Evolutionary conservation across 2,888 invertebrate genomes (phyloP).

Genomic region (Synanthedon andrenaeformis): DNA sequence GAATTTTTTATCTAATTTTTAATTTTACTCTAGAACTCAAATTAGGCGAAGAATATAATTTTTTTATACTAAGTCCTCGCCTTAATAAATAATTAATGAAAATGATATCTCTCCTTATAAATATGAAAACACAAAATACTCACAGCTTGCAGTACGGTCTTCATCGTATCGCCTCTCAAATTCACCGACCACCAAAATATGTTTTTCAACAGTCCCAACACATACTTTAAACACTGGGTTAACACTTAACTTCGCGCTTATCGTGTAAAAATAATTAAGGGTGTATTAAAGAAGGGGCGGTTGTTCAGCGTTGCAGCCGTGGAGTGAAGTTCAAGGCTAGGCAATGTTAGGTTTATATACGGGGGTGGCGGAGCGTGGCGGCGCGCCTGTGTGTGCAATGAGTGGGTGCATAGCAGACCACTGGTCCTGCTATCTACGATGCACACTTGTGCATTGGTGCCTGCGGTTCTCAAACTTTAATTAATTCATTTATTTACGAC

Average conservation of each 20-base stretch:
- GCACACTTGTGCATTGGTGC: conserved; percentile 28
- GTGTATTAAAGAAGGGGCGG: not conserved
- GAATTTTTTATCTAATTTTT: too few relatives aligned
- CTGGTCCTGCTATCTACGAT: conserved; percentile 8
- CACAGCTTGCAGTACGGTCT: conserved; percentile 48
- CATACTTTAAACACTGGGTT: conserved; percentile 5
- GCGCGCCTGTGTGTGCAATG: conserved; percentile 25
- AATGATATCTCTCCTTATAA: too few relatives aligned
- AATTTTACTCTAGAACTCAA: too few relatives aligned
- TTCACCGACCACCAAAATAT: conserved; percentile 33
- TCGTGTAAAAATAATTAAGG: not conserved
- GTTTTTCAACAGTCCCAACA: conserved; percentile 8
- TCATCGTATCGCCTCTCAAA: conserved; percentile 32
- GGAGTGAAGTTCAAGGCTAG: conserved; percentile 68
- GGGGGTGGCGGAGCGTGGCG: conserved; percentile 57
- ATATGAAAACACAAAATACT: conserved; percentile 17
- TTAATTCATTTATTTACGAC: too few relatives aligned
- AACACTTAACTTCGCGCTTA: not conserved
- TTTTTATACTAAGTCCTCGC: too few relatives aligned
- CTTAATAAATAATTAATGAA: too few relatives aligned
- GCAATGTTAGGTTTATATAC: conserved; percentile 52
- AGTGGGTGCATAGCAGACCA: conserved; percentile 12
- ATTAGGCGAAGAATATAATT: too few relatives aligned
- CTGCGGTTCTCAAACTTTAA: conserved; percentile 26
- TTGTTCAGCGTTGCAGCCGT: conserved; percentile 19